These are phyloP conservation scores for Anoura caudifer DNA, from an alignment of 2,113 vertebrate genomes.

Conservation along the genomic window DNA sequence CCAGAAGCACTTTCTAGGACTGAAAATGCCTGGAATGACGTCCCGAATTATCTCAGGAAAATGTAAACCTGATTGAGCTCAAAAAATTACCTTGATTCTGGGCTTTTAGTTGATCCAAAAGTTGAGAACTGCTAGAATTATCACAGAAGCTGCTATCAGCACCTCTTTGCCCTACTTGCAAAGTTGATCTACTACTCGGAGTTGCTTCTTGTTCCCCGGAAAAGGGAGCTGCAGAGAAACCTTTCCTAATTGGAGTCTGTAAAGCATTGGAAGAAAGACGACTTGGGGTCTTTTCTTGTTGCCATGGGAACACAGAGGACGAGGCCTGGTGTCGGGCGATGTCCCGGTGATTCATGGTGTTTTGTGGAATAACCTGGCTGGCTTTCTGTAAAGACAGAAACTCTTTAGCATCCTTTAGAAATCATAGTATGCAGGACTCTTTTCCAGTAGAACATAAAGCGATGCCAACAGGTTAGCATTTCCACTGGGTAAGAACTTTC, in stretches of 20 bases:
- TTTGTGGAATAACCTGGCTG: conserved; percentile 78
- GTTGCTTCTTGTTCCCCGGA: conserved; percentile 83
- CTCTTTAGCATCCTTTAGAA: neutral
- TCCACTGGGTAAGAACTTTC: neutral
- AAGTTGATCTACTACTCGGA: conserved; percentile 72
- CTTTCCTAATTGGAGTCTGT: conserved; percentile 85
- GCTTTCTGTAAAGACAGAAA: conserved; percentile 76
- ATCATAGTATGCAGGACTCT: neutral
- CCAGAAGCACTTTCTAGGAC: neutral
- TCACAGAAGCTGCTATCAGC: conserved; percentile 61
- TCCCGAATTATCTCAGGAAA: neutral
- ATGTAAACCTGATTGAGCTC: neutral
- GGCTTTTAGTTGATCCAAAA: conserved; percentile 83
- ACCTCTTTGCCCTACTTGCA: conserved; percentile 56
- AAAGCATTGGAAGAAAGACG: conserved; percentile 74
- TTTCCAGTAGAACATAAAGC: neutral
- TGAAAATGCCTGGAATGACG: neutral
- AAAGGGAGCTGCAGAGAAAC: conserved; percentile 71
- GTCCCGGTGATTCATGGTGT: conserved; percentile 85
- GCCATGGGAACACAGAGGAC: conserved; percentile 94
- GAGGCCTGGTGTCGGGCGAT: conserved; percentile 90
- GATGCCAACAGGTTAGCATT: neutral
- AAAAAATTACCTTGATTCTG: conserved; percentile 89
- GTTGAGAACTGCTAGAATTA: conserved; percentile 69
- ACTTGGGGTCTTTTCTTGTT: conserved; percentile 83